Base-by-base conservation (phyloP, 2,113 vertebrate genomes). In the Chaenocephalus aceratus region DNA sequence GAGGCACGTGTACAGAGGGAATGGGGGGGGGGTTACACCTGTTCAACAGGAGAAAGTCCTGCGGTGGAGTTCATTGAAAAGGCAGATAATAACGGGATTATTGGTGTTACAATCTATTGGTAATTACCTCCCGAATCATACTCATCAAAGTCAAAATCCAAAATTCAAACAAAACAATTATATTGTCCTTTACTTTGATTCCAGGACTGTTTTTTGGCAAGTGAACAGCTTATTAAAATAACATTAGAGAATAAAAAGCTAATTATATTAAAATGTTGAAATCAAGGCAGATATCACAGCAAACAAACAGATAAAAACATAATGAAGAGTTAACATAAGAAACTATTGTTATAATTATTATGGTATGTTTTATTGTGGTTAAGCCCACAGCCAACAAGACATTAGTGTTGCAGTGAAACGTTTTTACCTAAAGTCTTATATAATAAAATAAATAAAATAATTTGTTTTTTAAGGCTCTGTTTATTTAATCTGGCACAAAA, bases 1-100 rank as follows among this genome's bases (percentile, higher is more conserved):
- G 21, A 11, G 36, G 60, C 88, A 89, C 76, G 80, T 86, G 86
- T 26, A 44, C 34, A 51, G 34, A 59, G 51, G 36, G 26, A 30
- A 30, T 3, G 26, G 36, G 5, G 36, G 36, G 36, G 36, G 36
- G 21, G 14, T 65, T 7, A 68, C 85, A 89, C 85, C 87, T 91
- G 87, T 36, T 77, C 60, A 75, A 10, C 58, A 75, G 60, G 11
- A 45, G 16, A 15, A 16, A 56, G 11, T 18, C 10, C 26, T 62
- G 12, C 3, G 6, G 18, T 51, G 51, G 71, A 68, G 18, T 62
- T 48, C 1, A 52, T 61, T 34, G 30, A 4, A 21, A 51, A 62
- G 61, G 16, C 10, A 21, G 12, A 23, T 11, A 23, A 18, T 8
- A 21, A 45, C 7, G 16, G 7, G 1, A 21, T 3, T 44, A 30